phyloP scores from a whole-genome alignment of 2,797 vertebrate species.

The Hippopotamyrus pictus region DNA sequence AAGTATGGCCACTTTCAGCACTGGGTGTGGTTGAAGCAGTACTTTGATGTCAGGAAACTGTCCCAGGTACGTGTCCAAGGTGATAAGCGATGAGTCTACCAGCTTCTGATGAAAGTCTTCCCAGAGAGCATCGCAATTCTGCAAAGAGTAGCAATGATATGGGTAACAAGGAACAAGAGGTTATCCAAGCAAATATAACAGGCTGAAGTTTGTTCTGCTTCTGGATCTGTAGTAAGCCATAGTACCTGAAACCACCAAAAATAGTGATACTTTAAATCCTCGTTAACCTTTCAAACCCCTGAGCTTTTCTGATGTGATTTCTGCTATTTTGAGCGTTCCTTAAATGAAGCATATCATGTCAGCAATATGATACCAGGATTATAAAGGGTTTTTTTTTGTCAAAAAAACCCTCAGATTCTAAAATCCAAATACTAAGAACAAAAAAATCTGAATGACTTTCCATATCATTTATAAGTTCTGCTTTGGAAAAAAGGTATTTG shows the following conservation, averaged over 20 bases:
- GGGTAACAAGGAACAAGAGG: background rate
- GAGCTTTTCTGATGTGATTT: background rate
- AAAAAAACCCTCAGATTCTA: background rate
- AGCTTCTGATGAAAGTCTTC: constrained; percentile 96
- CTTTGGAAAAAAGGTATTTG: background rate
- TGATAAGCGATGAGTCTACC: constrained; percentile 85
- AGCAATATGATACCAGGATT: background rate
- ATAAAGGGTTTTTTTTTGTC: background rate
- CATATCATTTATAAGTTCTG: background rate
- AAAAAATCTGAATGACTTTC: background rate
- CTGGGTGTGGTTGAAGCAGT: constrained; percentile 16
- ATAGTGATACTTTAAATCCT: background rate
- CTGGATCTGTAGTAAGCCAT: background rate
- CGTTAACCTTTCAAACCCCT: background rate
- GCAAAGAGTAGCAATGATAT: constrained; percentile 30
- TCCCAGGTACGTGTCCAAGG: constrained; percentile 83
- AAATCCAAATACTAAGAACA: background rate
- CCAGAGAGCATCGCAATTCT: constrained; percentile 94
- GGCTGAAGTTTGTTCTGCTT: background rate
- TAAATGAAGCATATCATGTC: background rate
- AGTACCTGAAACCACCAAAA: background rate
- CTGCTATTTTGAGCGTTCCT: background rate
- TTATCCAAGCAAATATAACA: background rate
- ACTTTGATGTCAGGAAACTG: constrained; percentile 98
- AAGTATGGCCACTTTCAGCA: background rate